Evolutionary conservation across 1,140 invertebrate species (phyloP).

Genomic region (Bacillus rossius): DNA sequence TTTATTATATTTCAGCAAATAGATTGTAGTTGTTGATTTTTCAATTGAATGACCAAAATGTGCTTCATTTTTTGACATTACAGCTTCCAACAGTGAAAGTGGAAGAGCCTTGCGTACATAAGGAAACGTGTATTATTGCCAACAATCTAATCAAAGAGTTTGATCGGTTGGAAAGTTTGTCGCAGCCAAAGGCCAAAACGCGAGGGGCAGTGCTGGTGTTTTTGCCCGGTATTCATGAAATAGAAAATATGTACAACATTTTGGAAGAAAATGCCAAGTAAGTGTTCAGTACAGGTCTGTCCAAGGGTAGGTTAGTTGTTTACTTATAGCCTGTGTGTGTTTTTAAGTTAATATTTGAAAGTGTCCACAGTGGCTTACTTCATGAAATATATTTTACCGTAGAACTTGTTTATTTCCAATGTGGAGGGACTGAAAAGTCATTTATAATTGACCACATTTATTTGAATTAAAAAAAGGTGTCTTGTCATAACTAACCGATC

Average conservation of each 20-base stretch:
- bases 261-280: constrained; percentile 19
- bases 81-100: constrained; percentile 45
- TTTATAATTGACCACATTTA: too few relatives aligned
- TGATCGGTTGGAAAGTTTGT: constrained; percentile 58
- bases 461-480: too few relatives aligned
- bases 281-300: not conserved
- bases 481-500: too few relatives aligned
- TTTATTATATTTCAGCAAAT: too few relatives aligned
- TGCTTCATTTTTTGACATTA: constrained; percentile 19
- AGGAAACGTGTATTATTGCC: constrained; percentile 23
- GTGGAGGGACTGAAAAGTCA: too few relatives aligned
- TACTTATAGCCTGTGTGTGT: too few relatives aligned
- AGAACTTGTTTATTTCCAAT: not conserved
- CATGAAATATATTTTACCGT: too few relatives aligned
- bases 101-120: constrained; percentile 41
- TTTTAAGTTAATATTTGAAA: too few relatives aligned
- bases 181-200: constrained; percentile 26
- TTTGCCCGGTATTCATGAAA: constrained; percentile 80
- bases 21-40: too few relatives aligned
- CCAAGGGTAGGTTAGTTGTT: too few relatives aligned
- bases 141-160: constrained; percentile 60
- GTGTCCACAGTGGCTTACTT: too few relatives aligned
- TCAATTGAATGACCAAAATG: too few relatives aligned
- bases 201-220: constrained; percentile 76
- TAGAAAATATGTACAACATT: constrained; percentile 53